phyloP scores from a whole-genome alignment of 2,797 vertebrate genomes.

The Chlorospingus semifuscus region DNA sequence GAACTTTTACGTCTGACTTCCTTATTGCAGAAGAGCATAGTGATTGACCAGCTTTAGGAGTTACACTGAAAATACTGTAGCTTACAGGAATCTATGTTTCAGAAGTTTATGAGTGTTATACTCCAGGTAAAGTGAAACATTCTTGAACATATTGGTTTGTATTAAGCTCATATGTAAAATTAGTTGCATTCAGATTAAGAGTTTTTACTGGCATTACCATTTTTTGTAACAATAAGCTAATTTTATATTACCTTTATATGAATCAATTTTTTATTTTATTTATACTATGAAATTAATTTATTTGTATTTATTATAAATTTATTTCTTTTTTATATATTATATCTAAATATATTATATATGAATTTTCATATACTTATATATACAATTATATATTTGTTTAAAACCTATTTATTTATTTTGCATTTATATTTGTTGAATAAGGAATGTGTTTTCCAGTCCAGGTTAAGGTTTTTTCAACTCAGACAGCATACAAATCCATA shows the following conservation, averaged over 20 bases:
- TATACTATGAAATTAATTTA: not conserved
- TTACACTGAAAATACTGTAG: not conserved
- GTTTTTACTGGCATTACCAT: not conserved
- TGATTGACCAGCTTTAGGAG: not conserved
- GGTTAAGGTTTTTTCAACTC: not conserved
- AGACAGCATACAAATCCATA: not conserved
- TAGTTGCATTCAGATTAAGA: not conserved
- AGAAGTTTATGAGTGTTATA: not conserved
- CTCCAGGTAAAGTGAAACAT: not conserved
- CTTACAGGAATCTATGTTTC: not conserved
- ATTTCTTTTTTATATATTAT: fast-evolving
- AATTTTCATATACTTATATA: too few relatives aligned
- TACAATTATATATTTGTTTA: not conserved
- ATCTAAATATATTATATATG: not conserved
- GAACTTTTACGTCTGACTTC: not conserved
- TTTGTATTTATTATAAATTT: not conserved
- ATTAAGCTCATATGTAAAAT: not conserved
- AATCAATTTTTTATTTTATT: not conserved
- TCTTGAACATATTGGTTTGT: not conserved
- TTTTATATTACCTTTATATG: not conserved
- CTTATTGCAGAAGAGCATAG: not conserved
- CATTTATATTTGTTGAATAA: not conserved
- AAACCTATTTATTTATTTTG: not conserved
- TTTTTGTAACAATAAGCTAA: not conserved
- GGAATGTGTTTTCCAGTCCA: not conserved